These are phyloP conservation scores for Heliconius eleuchia DNA, from an alignment of 1,140 invertebrate genomes.

Conservation along the genomic window DNA sequence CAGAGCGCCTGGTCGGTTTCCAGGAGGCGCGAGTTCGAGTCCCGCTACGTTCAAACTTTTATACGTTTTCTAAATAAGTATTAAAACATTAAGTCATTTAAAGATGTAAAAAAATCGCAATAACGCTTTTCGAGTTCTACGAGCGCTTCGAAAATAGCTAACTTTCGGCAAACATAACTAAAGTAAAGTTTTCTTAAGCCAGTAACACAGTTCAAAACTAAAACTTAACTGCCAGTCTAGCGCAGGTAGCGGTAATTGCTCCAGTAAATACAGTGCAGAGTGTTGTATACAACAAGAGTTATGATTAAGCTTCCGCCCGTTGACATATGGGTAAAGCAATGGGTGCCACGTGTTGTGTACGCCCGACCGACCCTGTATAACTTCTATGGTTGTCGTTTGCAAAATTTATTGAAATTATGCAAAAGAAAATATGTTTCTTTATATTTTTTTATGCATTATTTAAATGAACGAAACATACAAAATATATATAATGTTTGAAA, in stretches of 20 bases:
- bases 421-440: not conserved
- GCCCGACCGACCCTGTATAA: slow-evolving; percentile 30
- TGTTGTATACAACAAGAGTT: slow-evolving; percentile 33
- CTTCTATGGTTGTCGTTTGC: not conserved
- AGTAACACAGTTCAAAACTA: slow-evolving; percentile 23
- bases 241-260: slow-evolving; percentile 35
- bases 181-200: slow-evolving; percentile 27
- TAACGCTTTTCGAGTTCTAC: not conserved
- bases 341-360: slow-evolving; percentile 29
- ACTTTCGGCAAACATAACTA: slow-evolving; percentile 10
- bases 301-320: slow-evolving; percentile 39
- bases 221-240: slow-evolving; percentile 29
- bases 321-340: slow-evolving; percentile 35
- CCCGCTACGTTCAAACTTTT: too few relatives aligned
- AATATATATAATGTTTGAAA: too few relatives aligned
- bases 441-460: not conserved
- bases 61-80: too few relatives aligned
- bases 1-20: too few relatives aligned
- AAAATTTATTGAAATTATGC: not conserved
- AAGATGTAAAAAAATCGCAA: slow-evolving; percentile 1
- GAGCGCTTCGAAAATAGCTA: slow-evolving; percentile 8
- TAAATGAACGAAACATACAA: too few relatives aligned
- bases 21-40: too few relatives aligned
- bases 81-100: not conserved
- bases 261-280: slow-evolving; percentile 33